A percentile compares a stretch with the other conserved stretches of the same genome.
phyloP scores from a whole-genome alignment of 1,140 invertebrate genomes.

The Aphaenogaster ashmeadi region DNA sequence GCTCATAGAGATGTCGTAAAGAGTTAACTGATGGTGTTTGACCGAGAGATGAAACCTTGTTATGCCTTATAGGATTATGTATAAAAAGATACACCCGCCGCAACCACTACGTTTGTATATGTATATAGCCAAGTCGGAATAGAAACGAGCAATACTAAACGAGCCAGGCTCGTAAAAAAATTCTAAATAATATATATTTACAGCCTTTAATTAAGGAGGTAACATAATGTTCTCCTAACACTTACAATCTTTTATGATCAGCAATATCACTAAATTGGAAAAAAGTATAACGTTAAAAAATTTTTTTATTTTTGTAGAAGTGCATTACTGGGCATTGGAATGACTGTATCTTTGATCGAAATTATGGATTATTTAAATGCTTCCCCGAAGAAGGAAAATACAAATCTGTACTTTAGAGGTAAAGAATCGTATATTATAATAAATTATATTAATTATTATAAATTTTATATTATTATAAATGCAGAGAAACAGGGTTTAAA shows the following conservation, averaged over 20 bases:
- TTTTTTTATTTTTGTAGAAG: background rate
- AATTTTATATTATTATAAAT: no score
- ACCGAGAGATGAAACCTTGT: constrained; percentile 73
- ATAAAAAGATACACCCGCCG: background rate
- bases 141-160: background rate
- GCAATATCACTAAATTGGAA: background rate
- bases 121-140: background rate
- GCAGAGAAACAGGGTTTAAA: no score
- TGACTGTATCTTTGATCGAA: background rate
- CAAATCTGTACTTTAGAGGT: background rate
- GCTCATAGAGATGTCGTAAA: constrained; percentile 80
- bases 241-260: constrained; percentile 14
- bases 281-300: background rate
- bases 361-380: background rate
- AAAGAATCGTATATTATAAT: no score
- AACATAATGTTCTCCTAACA: background rate
- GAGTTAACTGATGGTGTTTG: constrained; percentile 77
- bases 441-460: no score
- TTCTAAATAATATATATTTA: constrained; percentile 8
- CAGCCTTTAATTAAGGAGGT: background rate
- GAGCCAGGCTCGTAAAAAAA: constrained; percentile 3
- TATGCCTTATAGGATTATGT: background rate
- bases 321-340: background rate
- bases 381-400: background rate
- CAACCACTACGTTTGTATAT: background rate